Percentiles rank a stretch among this genome's conserved stretches.
Evolutionary conservation across 35 echinoderm and acorn worm species (phyloP).

Genomic region (Strongylocentrotus purpuratus): DNA sequence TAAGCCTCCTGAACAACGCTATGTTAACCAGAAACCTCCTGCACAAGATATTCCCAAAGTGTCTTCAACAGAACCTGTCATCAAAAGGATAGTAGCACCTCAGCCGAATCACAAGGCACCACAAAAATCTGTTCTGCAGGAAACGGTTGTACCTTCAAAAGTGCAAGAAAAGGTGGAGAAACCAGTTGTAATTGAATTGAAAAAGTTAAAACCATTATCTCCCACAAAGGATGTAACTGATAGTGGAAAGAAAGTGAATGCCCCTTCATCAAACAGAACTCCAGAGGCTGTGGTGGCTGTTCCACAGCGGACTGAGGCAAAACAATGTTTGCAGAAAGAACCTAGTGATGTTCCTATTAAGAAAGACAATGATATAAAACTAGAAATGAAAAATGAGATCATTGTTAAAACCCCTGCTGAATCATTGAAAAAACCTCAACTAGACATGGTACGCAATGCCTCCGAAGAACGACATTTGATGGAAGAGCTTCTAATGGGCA

Average conservation of each 20-base stretch:
- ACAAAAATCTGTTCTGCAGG: slow-evolving; percentile 9
- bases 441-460: slow-evolving; percentile 40
- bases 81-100: not conserved
- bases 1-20: not conserved
- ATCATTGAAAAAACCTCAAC: not conserved
- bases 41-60: not conserved
- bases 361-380: slow-evolving; percentile 17
- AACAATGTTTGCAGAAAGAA: not conserved
- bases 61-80: not conserved
- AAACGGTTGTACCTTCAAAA: not conserved
- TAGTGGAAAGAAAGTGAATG: not conserved
- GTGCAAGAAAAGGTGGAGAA: not conserved
- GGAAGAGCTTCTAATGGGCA: slow-evolving; percentile 75
- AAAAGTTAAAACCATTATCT: slow-evolving; percentile 23
- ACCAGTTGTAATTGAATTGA: slow-evolving; percentile 13
- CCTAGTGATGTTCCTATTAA: not conserved
- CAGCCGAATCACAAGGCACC: not conserved
- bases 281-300: not conserved
- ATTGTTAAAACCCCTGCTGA: slow-evolving; percentile 51
- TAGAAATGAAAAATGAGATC: slow-evolving; percentile 27
- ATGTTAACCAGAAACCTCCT: not conserved
- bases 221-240: not conserved
- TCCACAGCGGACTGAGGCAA: not conserved
- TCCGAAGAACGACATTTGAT: slow-evolving; percentile 68
- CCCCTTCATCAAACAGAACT: not conserved